Conservation (phyloP, 2,888 invertebrate species). For the Agrilus biguttatus region DNA sequence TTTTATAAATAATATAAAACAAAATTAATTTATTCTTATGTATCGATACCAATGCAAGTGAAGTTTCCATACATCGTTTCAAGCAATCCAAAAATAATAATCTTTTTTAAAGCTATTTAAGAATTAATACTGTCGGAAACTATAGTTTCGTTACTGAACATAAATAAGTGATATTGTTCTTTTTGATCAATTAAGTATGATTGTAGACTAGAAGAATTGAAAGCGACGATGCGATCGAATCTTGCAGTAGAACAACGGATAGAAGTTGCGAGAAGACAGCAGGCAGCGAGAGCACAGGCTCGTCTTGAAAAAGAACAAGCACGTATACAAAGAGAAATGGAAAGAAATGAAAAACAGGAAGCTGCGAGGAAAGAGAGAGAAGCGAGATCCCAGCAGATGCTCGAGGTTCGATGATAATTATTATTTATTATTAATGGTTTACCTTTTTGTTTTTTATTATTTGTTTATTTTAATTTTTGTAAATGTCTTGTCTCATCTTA, state of each 20-base stretch:
- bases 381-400: slow-evolving; percentile 66
- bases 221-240: slow-evolving; percentile 44
- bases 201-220: slow-evolving; percentile 49
- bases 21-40: too few relatives aligned
- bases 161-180: too few relatives aligned
- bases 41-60: too few relatives aligned
- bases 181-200: background rate
- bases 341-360: slow-evolving; percentile 71
- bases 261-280: slow-evolving; percentile 58
- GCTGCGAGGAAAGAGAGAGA: slow-evolving; percentile 69
- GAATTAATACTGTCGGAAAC: too few relatives aligned
- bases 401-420: slow-evolving; percentile 50
- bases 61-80: too few relatives aligned
- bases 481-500: slow-evolving; percentile 1
- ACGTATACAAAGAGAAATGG: slow-evolving; percentile 51
- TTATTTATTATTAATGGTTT: slow-evolving; percentile 14
- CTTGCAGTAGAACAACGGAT: slow-evolving; percentile 63
- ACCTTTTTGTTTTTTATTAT: background rate
- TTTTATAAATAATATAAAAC: too few relatives aligned
- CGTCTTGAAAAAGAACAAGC: slow-evolving; percentile 56
- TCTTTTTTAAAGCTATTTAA: too few relatives aligned
- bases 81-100: too few relatives aligned
- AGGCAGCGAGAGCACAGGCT: slow-evolving; percentile 61
- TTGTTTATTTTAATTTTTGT: background rate
- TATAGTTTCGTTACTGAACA: too few relatives aligned